Conservation (phyloP, 1,140 invertebrate species). For the Pachyrhynchus sulphureomaculatus region DNA sequence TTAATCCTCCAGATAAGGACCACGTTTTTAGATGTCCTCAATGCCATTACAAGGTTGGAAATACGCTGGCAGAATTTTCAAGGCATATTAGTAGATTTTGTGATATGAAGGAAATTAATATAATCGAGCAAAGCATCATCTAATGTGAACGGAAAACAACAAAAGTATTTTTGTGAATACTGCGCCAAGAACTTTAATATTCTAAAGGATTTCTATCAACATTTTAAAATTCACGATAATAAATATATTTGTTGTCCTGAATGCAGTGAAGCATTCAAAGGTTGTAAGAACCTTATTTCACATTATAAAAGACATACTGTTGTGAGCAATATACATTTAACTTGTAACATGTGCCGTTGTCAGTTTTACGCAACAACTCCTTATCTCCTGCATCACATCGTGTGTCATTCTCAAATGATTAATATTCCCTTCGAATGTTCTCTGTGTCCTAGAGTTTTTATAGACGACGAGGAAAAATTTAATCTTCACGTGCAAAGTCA, state of each 20-base stretch:
- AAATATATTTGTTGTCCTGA: neutral
- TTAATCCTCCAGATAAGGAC: neutral
- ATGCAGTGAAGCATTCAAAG: neutral
- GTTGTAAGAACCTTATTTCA: neutral
- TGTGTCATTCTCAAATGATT: neutral
- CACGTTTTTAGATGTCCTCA: conserved; percentile 6
- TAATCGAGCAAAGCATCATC: neutral
- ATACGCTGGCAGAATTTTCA: neutral
- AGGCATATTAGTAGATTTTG: conserved; percentile 3
- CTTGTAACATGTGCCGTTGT: neutral
- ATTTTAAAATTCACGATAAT: neutral
- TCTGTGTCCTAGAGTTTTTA: neutral
- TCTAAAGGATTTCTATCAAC: neutral
- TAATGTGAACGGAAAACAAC: no score
- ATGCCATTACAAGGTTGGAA: conserved; percentile 16
- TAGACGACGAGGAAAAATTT: neutral
- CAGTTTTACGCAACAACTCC: neutral
- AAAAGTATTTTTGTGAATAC: neutral
- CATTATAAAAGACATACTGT: neutral
- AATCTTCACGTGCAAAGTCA: neutral
- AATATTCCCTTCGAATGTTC: neutral
- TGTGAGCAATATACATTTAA: neutral
- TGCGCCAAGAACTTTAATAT: neutral
- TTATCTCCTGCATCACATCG: neutral
- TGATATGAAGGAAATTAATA: neutral